These are phyloP conservation scores for Mizuhopecten yessoensis DNA, from an alignment of 1,140 invertebrate species.

Conservation along the genomic window DNA sequence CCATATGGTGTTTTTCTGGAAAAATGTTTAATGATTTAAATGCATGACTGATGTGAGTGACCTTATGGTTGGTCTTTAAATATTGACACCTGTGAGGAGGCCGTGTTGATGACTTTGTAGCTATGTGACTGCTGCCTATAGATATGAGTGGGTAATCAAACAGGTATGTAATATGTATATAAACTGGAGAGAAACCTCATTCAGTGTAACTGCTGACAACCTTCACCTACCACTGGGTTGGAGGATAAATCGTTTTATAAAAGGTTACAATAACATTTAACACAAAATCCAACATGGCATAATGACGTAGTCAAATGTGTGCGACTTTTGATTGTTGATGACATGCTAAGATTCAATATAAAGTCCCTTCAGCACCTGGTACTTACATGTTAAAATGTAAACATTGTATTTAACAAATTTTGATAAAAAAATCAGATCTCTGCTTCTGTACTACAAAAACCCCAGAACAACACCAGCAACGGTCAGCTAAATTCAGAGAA, in stretches of 20 bases:
- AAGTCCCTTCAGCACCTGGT: conserved; percentile 23
- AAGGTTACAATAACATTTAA: background rate
- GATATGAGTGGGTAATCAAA: background rate
- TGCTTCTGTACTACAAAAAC: conserved; percentile 18
- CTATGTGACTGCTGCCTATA: background rate
- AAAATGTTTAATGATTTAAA: too few relatives aligned
- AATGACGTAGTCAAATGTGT: background rate
- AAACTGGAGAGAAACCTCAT: background rate
- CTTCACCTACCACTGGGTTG: background rate
- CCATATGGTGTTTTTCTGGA: too few relatives aligned
- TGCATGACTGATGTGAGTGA: too few relatives aligned
- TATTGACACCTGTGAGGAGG: too few relatives aligned
- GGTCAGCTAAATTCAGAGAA: conserved; percentile 38
- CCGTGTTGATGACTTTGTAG: too few relatives aligned
- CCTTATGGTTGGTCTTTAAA: too few relatives aligned
- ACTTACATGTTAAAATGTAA: conserved; percentile 35
- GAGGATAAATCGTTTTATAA: background rate
- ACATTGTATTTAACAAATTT: conserved; percentile 20
- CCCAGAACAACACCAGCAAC: conserved; percentile 11
- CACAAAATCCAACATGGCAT: background rate
- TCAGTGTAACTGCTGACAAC: background rate
- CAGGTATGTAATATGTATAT: background rate
- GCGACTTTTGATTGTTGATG: conserved; percentile 8
- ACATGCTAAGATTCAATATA: conserved; percentile 16
- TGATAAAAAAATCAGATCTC: conserved; percentile 39